phyloP scores from a whole-genome alignment of 2,888 invertebrate species.

The Trichogramma evanescens region DNA sequence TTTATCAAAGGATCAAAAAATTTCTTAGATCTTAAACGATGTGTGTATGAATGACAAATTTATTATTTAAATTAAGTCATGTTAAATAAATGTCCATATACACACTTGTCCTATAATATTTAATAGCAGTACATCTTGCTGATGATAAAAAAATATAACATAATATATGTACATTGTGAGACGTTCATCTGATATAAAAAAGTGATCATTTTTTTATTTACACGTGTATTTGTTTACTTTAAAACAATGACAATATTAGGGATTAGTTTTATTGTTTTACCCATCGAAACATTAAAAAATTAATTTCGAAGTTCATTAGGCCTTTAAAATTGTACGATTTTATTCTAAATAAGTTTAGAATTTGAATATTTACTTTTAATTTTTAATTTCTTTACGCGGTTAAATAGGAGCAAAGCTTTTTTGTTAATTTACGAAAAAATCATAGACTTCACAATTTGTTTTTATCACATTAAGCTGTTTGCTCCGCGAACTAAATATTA shows the following conservation, averaged over 20 bases:
- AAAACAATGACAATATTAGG: conserved; percentile 9
- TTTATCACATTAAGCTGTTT: conserved; percentile 18
- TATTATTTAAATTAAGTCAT: conserved; percentile 23
- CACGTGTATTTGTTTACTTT: conserved; percentile 13
- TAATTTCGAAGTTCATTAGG: conserved; percentile 13
- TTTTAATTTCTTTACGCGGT: background rate
- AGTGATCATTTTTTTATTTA: conserved; percentile 16
- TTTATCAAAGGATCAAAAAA: background rate
- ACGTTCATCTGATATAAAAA: conserved; percentile 12
- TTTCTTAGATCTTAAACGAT: background rate
- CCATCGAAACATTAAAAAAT: conserved; percentile 5
- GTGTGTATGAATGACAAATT: conserved; percentile 18
- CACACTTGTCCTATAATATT: conserved; percentile 21
- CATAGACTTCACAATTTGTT: conserved; percentile 6
- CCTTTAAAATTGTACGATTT: background rate
- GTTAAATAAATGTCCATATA: conserved; percentile 19
- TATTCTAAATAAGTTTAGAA: no score
- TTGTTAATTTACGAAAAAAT: conserved; percentile 14
- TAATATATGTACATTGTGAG: conserved; percentile 23
- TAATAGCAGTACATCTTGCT: conserved; percentile 16
- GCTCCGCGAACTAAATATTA: conserved; percentile 12
- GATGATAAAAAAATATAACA: conserved; percentile 23
- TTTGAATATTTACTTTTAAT: no score
- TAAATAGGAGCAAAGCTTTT: conserved; percentile 9
- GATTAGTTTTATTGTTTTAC: background rate